Evolutionary conservation across 2,888 invertebrate genomes (phyloP).

Genomic region (Tortricodes alternella): DNA sequence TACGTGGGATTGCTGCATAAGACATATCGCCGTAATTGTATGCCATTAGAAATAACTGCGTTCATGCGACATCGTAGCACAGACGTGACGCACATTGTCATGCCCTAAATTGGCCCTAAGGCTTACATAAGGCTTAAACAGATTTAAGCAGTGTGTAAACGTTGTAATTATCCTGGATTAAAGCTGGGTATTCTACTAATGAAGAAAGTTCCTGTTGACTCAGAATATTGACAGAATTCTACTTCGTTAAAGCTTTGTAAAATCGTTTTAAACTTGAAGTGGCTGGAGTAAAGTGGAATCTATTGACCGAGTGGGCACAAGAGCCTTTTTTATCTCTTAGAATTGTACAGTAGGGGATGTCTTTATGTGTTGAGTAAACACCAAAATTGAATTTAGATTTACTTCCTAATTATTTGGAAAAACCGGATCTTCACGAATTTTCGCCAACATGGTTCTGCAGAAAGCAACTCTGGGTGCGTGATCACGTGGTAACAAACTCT

Average conservation of each 20-base stretch:
- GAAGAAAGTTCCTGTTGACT: constrained; percentile 47
- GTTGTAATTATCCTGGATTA: constrained; percentile 54
- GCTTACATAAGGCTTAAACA: constrained; percentile 29
- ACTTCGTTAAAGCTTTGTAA: constrained; percentile 12
- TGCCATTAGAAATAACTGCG: no score
- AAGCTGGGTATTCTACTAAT: constrained; percentile 53
- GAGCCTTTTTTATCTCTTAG: background rate
- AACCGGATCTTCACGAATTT: background rate
- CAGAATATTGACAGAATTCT: constrained; percentile 31
- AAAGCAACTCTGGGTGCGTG: background rate
- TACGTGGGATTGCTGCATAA: no score
- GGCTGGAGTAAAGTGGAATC: background rate
- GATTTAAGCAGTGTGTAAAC: constrained; percentile 42
- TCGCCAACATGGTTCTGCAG: background rate
- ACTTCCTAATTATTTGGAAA: background rate
- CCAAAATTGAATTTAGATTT: background rate
- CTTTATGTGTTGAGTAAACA: no score
- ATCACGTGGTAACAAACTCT: background rate
- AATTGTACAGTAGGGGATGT: background rate
- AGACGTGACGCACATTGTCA: background rate
- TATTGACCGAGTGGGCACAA: background rate
- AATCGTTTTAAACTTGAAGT: background rate
- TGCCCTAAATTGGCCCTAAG: background rate
- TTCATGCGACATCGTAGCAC: background rate
- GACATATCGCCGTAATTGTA: no score